Evolutionary conservation across 2,888 invertebrate genomes (phyloP).

Genomic region (Pseudococcus jackbeardsleyi): DNA sequence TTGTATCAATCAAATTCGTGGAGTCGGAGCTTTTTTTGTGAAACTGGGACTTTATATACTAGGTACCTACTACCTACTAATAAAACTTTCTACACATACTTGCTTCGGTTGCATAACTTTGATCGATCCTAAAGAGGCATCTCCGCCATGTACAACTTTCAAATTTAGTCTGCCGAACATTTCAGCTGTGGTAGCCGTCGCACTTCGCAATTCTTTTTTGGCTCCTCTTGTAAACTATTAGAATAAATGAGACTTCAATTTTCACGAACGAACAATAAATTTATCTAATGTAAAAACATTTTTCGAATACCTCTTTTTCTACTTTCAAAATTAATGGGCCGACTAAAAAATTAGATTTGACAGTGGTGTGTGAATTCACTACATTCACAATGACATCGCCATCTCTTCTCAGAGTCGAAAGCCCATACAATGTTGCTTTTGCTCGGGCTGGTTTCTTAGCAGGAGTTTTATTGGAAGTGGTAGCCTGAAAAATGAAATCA

Average conservation of each 20-base stretch:
- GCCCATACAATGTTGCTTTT: constrained; percentile 83
- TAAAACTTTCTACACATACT: no score
- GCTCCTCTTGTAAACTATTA: constrained; percentile 81
- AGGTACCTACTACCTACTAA: no score
- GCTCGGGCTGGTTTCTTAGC: constrained; percentile 71
- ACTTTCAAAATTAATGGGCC: constrained; percentile 85
- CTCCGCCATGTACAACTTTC: constrained; percentile 82
- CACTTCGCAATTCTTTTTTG: constrained; percentile 85
- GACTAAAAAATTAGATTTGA: constrained; percentile 84
- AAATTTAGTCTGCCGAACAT: constrained; percentile 86
- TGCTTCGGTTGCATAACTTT: constrained; percentile 89
- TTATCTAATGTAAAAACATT: no score
- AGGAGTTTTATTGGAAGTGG: constrained; percentile 20
- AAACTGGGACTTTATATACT: no score
- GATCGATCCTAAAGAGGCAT: constrained; percentile 87
- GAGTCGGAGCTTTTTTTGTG: no score
- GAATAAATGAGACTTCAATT: neutral
- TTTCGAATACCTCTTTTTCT: constrained; percentile 77
- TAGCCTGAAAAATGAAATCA: constrained; percentile 7
- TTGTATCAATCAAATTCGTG: no score
- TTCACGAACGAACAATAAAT: no score
- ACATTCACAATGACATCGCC: constrained; percentile 86
- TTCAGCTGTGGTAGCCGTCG: constrained; percentile 89
- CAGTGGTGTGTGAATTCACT: constrained; percentile 84
- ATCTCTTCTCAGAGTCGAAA: constrained; percentile 82